Evolutionary conservation across 2,797 vertebrate genomes (phyloP).

Genomic region (Gymnopithys bicolor): DNA sequence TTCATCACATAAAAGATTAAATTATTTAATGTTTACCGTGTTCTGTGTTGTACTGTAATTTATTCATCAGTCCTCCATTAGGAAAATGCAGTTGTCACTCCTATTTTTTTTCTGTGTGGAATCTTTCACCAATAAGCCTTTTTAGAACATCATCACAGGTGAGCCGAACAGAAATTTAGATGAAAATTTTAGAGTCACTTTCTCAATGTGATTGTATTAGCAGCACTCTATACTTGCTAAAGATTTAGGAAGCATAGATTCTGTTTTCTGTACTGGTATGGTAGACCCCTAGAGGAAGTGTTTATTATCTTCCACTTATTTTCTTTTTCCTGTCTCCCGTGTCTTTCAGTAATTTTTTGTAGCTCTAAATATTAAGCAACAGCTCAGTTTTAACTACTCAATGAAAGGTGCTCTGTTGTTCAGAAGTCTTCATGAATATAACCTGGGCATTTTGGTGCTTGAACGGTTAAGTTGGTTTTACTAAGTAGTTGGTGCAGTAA

Average conservation of each 20-base stretch:
- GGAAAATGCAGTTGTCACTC: not conserved
- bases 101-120: not conserved
- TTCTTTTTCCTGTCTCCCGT: not conserved
- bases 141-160: not conserved
- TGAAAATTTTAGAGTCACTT: not conserved
- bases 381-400: not conserved
- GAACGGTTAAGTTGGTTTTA: not conserved
- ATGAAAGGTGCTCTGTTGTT: not conserved
- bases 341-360: not conserved
- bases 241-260: not conserved
- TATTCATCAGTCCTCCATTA: rapidly evolving
- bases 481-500: not conserved
- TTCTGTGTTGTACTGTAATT: not conserved
- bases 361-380: not conserved
- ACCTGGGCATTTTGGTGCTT: not conserved
- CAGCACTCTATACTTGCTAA: not conserved
- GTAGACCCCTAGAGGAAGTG: not conserved
- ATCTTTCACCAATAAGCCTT: not conserved
- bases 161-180: not conserved
- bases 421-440: not conserved
- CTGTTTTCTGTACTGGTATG: not conserved
- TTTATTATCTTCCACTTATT: not conserved
- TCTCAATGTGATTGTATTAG: not conserved
- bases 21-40: not conserved
- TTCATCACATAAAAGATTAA: not conserved